Percentiles rank a stretch among this genome's conserved stretches.
phyloP scores from a whole-genome alignment of 2,797 vertebrate genomes.

The Buphagus erythrorhynchus region DNA sequence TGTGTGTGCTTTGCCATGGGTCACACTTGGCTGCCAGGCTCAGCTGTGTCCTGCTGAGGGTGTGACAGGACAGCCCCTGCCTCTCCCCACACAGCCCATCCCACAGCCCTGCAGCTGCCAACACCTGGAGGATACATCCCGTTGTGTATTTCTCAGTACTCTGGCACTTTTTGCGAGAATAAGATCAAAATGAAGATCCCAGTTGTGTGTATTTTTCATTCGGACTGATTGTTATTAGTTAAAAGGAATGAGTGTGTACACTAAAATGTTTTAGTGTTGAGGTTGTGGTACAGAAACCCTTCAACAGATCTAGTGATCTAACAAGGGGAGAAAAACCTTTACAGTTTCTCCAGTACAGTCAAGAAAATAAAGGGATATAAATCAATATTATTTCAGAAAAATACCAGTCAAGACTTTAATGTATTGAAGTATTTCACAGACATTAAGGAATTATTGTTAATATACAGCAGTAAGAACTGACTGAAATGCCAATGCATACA shows the following conservation, averaged over 20 bases:
- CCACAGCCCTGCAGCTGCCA: neutral
- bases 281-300: neutral
- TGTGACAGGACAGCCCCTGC: fast-evolving
- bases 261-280: neutral
- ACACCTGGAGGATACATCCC: no score
- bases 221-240: neutral
- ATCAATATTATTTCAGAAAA: neutral
- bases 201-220: neutral
- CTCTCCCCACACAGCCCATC: neutral
- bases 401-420: neutral
- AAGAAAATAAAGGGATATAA: neutral
- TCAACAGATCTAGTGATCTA: neutral
- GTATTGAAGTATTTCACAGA: neutral
- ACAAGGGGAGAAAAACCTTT: neutral
- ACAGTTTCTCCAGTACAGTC: neutral
- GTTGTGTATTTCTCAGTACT: neutral
- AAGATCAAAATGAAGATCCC: neutral
- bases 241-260: neutral
- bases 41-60: neutral
- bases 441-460: neutral
- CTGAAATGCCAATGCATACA: neutral
- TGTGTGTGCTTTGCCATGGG: neutral
- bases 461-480: neutral
- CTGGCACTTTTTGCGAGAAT: neutral
- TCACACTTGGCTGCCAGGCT: neutral